phyloP scores from a whole-genome alignment of 2,888 invertebrate species.

The Coenonympha arcania region DNA sequence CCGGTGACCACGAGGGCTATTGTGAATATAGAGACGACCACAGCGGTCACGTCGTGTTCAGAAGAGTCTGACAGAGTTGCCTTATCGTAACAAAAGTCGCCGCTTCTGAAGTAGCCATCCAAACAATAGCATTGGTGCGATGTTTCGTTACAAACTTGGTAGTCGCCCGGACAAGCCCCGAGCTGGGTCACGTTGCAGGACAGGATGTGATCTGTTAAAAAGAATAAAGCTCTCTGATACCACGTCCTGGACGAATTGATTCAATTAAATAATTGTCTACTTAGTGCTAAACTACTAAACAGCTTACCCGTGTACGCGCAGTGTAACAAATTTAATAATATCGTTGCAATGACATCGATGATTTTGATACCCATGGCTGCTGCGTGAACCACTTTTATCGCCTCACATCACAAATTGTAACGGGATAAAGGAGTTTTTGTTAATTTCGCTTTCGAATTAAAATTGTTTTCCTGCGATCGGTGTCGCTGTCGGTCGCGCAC shows the following conservation, averaged over 20 bases:
- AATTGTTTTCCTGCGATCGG: slow-evolving; percentile 33
- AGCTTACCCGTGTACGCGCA: slow-evolving; percentile 54
- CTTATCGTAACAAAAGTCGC: slow-evolving; percentile 42
- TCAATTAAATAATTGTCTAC: slow-evolving; percentile 73
- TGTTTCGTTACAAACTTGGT: slow-evolving; percentile 50
- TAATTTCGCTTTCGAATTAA: slow-evolving; percentile 37
- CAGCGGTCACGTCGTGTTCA: slow-evolving; percentile 45
- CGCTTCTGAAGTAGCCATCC: slow-evolving; percentile 42
- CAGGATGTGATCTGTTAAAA: slow-evolving; percentile 72
- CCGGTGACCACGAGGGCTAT: slow-evolving; percentile 56
- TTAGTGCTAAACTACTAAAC: slow-evolving; percentile 30
- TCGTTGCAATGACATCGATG: slow-evolving; percentile 46
- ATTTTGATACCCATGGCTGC: slow-evolving; percentile 48
- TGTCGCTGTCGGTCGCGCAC: slow-evolving; percentile 34
- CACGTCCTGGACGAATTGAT: slow-evolving; percentile 59
- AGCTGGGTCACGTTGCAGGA: slow-evolving; percentile 53
- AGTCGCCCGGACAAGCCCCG: slow-evolving; percentile 41
- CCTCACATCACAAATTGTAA: slow-evolving; percentile 55
- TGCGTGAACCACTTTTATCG: slow-evolving; percentile 17
- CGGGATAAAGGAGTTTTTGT: slow-evolving; percentile 33
- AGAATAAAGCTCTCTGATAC: slow-evolving; percentile 55
- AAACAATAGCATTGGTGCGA: slow-evolving; percentile 47
- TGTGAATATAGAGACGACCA: slow-evolving; percentile 55
- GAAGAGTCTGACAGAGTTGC: slow-evolving; percentile 22
- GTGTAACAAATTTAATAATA: slow-evolving; percentile 53